Base-by-base conservation (phyloP, 2,888 invertebrate genomes). In the Heliothis peltigera region DNA sequence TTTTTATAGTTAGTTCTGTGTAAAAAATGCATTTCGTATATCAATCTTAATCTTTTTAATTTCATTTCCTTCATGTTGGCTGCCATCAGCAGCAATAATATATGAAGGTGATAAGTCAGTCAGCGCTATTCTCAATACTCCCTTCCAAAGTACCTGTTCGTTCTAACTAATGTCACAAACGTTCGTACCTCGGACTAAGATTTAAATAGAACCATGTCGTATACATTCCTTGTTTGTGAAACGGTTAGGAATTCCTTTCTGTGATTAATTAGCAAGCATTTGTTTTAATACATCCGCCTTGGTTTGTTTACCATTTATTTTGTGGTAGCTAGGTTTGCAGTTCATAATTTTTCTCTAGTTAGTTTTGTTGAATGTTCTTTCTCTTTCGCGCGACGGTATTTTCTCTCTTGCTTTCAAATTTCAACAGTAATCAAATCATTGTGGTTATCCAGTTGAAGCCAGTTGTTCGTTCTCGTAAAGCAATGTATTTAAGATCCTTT, bases 261-360 rank as follows among this genome's bases (percentile, higher is more conserved):
- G 19, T 42, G 21, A 22, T 52, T 8, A 21, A 46, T 46, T 21
- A 21, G 46, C 19, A 22, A 21, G 19, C 46, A 42, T 64, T 48
- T 42, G 21, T 64, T 32, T 12, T 12, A 19, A 17, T 12, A 12
- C 4, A 39, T 12, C n/a, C 22, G 21, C 46, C 39, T 15, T 12
- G 17, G 17, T 12, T 54, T 39, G 46, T 35, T 35, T 42, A 1
- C 1, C 7, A 17, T 17, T 52, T 19, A 44, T 52, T 44, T 46
- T 63, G 10, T 25, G 10, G 17, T 32, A 18, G 1, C 17, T 21
- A 2, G 18, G 8, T 17, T 1, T 0, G 17, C 28, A 32, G 18
- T 12, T 55, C 8, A 12, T 46, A 18, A 57, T 25, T 39, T 4
- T 15, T 5, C 39, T n/a, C 15, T n/a, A n/a, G 39, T n/a, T n/a